phyloP scores from a whole-genome alignment of 2,113 vertebrate genomes.

The Cinclus mexicanus region DNA sequence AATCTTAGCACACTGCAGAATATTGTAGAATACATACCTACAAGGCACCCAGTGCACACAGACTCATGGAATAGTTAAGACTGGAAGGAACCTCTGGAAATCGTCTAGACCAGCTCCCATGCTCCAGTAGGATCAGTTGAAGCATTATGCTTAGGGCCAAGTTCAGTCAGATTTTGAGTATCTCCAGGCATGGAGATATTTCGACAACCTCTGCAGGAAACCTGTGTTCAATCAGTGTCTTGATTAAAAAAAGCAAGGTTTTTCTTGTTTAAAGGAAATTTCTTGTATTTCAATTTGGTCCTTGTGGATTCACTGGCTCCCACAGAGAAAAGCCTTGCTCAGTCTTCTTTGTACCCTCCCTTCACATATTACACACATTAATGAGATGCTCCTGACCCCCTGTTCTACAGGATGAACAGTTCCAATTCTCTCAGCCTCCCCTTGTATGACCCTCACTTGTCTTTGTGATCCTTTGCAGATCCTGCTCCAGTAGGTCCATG shows the following conservation, averaged over 20 bases:
- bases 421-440: neutral
- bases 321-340: neutral
- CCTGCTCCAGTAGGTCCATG: neutral
- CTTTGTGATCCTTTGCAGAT: neutral
- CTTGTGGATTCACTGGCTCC: neutral
- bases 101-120: rapidly evolving
- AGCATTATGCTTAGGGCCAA: neutral
- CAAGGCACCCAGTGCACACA: neutral
- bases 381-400: neutral
- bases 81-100: neutral
- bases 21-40: neutral
- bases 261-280: neutral
- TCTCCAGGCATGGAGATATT: neutral
- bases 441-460: neutral
- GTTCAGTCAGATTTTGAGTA: neutral
- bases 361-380: neutral
- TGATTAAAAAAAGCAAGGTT: neutral
- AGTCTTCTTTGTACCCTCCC: neutral
- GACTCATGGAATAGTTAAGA: neutral
- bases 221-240: neutral
- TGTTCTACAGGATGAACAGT: neutral
- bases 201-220: neutral
- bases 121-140: neutral
- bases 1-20: neutral
- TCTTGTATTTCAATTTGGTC: neutral